Conservation (phyloP, 30 jellyfish, hydroid and myxozoan genomes). For the Nemopilema nomurai region DNA sequence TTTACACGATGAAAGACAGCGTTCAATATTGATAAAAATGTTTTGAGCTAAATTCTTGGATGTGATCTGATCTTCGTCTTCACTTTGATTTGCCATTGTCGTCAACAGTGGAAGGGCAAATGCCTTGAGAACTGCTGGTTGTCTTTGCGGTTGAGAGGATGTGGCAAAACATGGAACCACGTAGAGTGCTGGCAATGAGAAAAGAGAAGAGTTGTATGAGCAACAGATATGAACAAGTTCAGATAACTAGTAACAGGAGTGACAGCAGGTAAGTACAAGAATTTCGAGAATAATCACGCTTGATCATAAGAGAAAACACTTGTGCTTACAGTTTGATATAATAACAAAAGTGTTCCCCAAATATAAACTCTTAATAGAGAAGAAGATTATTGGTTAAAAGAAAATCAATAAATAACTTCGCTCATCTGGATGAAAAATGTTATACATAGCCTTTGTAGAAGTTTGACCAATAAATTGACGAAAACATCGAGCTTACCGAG, state of each 20-base stretch:
- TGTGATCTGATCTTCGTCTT: background rate
- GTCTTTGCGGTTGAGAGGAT: slow-evolving; percentile 7
- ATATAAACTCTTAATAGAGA: too few relatives aligned
- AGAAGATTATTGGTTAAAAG: too few relatives aligned
- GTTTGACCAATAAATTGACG: too few relatives aligned
- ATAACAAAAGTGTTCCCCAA: too few relatives aligned
- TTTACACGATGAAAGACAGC: background rate
- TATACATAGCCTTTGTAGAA: too few relatives aligned
- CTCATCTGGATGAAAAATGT: too few relatives aligned
- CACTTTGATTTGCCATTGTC: slow-evolving; percentile 13
- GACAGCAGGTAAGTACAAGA: background rate
- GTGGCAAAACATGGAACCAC: slow-evolving; percentile 35
- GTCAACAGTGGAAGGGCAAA: slow-evolving; percentile 36
- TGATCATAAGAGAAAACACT: too few relatives aligned
- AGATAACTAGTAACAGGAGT: background rate
- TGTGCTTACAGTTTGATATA: too few relatives aligned
- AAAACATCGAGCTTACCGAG: slow-evolving; percentile 27
- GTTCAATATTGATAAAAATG: slow-evolving; percentile 12
- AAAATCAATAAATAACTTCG: too few relatives aligned
- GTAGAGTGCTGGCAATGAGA: slow-evolving; percentile 11
- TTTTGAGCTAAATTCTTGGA: slow-evolving; percentile 13
- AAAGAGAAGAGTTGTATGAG: background rate
- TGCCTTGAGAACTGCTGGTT: background rate
- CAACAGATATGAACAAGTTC: background rate
- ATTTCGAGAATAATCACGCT: too few relatives aligned